Evolutionary conservation across 2,797 vertebrate species (phyloP), one percentile per base, ranked within the genome.

Genomic region (Intellagama lesueurii): DNA sequence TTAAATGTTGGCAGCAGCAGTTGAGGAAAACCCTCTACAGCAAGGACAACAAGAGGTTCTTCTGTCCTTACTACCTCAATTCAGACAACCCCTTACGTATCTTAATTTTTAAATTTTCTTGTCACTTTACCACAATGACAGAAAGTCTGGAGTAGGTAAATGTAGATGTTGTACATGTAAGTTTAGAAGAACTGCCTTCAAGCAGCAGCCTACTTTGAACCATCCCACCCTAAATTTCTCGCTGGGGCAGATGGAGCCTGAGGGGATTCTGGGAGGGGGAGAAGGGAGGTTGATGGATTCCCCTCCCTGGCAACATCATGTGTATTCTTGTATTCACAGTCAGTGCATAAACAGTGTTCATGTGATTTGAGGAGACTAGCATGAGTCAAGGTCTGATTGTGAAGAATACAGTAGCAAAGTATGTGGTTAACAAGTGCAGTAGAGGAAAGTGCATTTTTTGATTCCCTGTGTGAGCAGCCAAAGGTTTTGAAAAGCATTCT

Each of bases 401-500:
- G n/a, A 92, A 93, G 91, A 90, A 91, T n/a, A 64, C 30, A 32
- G 11, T 32, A 24, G 26, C 28, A 47, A 64, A 47, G 16, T 28
- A 73, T n/a, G 1, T 75, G 35, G 30, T n/a, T 75, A 81, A 87
- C 7, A 44, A 73, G 26, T 60, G 32, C 77, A 56, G 16, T 22
- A 73, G 26, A 32, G 35, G 92, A 86, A 44, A 90, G 83, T 47
- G 85, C 91, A 28, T 30, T 90, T 64, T 68, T 77, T 86, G 77
- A 78, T 90, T 28, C 90, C 32, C 70, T n/a, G n/a, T 32, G 66
- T 81, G 17, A 7, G 44, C 0, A 0, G 52, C 73, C 81, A 92
- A 91, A 91, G 85, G 1, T 86, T 89, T 88, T 75, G 90, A 92
- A 86, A 17, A 78, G 85, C 92, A 93, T 91, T 83, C 49, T 3